These are phyloP conservation scores for Turritopsis rubra DNA, from an alignment of 30 jellyfish, hydroid and myxozoan species.

Conservation along the genomic window DNA sequence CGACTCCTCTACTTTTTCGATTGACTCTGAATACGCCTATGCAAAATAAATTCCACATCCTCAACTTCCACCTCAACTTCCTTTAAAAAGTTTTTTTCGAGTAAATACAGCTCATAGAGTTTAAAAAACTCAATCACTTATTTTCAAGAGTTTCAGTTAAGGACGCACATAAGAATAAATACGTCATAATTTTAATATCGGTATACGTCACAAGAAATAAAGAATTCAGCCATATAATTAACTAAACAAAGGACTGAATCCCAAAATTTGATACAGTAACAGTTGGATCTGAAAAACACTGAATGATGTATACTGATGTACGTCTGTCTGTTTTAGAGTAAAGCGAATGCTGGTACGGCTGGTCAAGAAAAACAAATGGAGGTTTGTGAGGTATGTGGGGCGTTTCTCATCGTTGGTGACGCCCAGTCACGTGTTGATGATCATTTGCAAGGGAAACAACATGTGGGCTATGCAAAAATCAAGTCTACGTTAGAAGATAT, in stretches of 20 bases:
- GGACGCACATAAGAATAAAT: too few species aligned
- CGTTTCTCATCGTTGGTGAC: slow-evolving; percentile 93
- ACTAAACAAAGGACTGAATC: too few species aligned
- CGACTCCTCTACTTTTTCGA: too few species aligned
- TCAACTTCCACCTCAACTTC: too few species aligned
- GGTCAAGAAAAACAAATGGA: slow-evolving; percentile 98
- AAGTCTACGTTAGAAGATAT: slow-evolving; percentile 83
- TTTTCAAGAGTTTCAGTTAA: too few species aligned
- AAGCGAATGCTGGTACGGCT: slow-evolving; percentile 32
- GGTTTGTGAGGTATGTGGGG: slow-evolving; percentile 98
- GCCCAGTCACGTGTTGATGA: slow-evolving; percentile 98
- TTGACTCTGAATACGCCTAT: too few species aligned
- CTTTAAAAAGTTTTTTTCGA: background rate
- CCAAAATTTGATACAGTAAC: too few species aligned
- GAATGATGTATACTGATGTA: background rate
- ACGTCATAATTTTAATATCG: too few species aligned
- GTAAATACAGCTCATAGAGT: background rate
- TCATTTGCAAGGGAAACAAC: slow-evolving; percentile 97
- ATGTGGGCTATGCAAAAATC: slow-evolving; percentile 92
- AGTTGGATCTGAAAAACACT: too few species aligned
- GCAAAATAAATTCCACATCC: too few species aligned
- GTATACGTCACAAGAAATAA: too few species aligned
- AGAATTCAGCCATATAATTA: too few species aligned
- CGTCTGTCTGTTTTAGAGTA: background rate
- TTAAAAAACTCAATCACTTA: background rate